Base-by-base conservation (phyloP, 1,140 invertebrate genomes). In the Chionoecetes opilio region DNA sequence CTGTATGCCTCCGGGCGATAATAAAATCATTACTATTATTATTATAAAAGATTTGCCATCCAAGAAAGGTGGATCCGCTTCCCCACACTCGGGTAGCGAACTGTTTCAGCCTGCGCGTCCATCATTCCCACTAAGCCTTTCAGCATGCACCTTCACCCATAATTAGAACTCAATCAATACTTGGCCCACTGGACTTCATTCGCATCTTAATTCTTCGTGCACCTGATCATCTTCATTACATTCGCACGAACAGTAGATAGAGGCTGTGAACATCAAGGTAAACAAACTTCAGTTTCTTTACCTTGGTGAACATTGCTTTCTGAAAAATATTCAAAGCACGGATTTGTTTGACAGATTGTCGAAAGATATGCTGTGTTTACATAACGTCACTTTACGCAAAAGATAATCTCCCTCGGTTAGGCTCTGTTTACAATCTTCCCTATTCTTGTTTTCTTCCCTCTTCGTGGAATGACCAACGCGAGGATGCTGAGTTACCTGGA, bases 271-370 rank as follows among this genome's bases (percentile, higher is more conserved):
- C n/a, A n/a, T n/a, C n/a, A n/a, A n/a, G n/a, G n/a, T n/a, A n/a
- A n/a, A n/a, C n/a, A n/a, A n/a, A n/a, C n/a, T n/a, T n/a, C n/a
- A n/a, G n/a, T n/a, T n/a, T n/a, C n/a, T n/a, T n/a, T n/a, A n/a
- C n/a, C n/a, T n/a, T n/a, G n/a, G n/a, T n/a, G n/a, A n/a, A 31
- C 89, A 32, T 29, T 91, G 3, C 17, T 75, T 38, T 91, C 31
- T 6, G 26, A 38, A 3, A 53, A 63, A 29, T 9, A 3, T 14
- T 38, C 41, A 63, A 53, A 91, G 14, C 31, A 32, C 34, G 31
- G 6, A 31, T 53, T 91, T 91, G 46, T 91, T 91, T 91, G 89
- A 91, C 41, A 91, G 35, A 91, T 32, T 91, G 63, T 91, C 46
- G 75, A 53, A 31, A 91, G 89, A 29, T 75, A 91, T 75, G 31